Conservation (phyloP, 2,113 vertebrate species). For the Neodontobutis hainanensis region DNA sequence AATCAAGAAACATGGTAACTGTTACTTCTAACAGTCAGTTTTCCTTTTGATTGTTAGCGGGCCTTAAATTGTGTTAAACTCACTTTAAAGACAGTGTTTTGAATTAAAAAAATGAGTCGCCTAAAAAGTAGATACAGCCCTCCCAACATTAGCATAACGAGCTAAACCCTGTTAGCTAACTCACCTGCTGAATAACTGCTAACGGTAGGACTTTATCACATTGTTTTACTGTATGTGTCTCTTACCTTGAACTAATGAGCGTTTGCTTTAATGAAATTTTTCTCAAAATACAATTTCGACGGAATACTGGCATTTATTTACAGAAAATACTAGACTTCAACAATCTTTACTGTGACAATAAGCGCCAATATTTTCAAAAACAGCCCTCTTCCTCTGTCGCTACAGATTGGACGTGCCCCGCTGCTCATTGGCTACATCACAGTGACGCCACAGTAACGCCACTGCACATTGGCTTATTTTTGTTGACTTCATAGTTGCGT, state of each 20-base stretch:
- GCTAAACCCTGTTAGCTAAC: constrained; percentile 27
- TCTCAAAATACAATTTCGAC: not conserved
- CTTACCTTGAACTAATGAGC: constrained; percentile 48
- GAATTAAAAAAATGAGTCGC: not conserved
- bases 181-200: not conserved
- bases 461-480: not conserved
- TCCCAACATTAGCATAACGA: not conserved
- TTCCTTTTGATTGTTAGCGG: not conserved
- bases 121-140: not conserved
- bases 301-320: not conserved
- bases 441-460: constrained; percentile 38
- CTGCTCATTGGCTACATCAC: constrained; percentile 7
- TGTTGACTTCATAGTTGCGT: not conserved
- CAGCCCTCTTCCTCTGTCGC: constrained; percentile 46
- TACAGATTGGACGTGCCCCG: constrained; percentile 60
- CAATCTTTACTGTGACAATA: not conserved
- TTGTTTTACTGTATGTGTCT: not conserved
- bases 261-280: not conserved
- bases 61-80: not conserved
- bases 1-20: not conserved
- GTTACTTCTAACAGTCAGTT: not conserved
- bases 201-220: not conserved
- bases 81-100: not conserved
- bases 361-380: constrained; percentile 80
- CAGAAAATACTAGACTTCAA: not conserved